Conservation (phyloP, 2,113 vertebrate species). For the Penelope pileata region DNA sequence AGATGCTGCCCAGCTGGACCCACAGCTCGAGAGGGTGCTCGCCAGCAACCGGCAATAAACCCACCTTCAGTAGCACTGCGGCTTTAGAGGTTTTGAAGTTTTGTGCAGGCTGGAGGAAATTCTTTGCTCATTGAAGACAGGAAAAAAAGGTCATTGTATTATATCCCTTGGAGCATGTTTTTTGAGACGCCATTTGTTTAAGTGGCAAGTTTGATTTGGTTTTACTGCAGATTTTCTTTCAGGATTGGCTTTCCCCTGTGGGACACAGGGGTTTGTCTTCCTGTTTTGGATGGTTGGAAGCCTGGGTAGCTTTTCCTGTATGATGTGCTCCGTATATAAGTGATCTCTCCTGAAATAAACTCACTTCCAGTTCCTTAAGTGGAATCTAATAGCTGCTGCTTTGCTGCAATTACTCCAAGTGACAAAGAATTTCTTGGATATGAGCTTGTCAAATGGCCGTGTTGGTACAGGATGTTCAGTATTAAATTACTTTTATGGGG, state of each 20-base stretch:
- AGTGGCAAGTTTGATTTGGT: slow-evolving; percentile 48
- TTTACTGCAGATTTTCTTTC: slow-evolving; percentile 31
- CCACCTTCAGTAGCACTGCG: background rate
- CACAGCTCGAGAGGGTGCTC: background rate
- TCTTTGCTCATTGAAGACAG: slow-evolving; percentile 55
- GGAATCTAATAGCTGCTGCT: slow-evolving; percentile 46
- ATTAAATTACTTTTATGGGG: slow-evolving; percentile 56
- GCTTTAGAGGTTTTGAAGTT: slow-evolving; percentile 25
- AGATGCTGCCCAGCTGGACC: background rate
- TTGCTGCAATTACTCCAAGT: slow-evolving; percentile 21
- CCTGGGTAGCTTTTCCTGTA: slow-evolving; percentile 61
- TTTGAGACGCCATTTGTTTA: slow-evolving; percentile 57
- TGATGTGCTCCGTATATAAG: slow-evolving; percentile 57
- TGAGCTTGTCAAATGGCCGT: slow-evolving; percentile 49
- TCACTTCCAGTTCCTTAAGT: slow-evolving; percentile 67
- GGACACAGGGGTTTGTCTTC: slow-evolving; percentile 57
- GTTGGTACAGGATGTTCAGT: slow-evolving; percentile 53
- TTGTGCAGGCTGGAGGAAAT: slow-evolving; percentile 45
- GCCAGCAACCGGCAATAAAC: background rate
- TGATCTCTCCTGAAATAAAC: slow-evolving; percentile 65
- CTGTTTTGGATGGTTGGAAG: slow-evolving; percentile 62
- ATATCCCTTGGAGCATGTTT: slow-evolving; percentile 11
- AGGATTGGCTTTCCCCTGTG: slow-evolving; percentile 52
- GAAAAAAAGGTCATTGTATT: slow-evolving; percentile 66
- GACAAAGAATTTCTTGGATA: slow-evolving; percentile 46